Percentiles rank a stretch among this genome's conserved stretches.
These are phyloP conservation scores for Panorpa germanica DNA, from an alignment of 2,888 invertebrate species.

Conservation along the genomic window DNA sequence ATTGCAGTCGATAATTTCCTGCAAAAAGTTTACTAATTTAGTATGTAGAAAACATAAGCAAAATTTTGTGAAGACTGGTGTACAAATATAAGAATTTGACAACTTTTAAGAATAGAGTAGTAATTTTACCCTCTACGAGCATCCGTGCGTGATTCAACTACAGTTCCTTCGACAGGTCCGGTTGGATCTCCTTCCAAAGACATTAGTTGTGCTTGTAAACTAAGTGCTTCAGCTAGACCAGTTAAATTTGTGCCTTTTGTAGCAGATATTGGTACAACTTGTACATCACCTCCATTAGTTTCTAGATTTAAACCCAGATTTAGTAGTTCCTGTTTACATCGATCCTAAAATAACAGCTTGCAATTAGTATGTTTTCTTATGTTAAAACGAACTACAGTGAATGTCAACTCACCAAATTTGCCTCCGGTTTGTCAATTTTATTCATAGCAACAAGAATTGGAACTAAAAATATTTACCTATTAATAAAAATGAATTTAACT, in stretches of 20 bases:
- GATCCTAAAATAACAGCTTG: slow-evolving; percentile 30
- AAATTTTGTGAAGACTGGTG: slow-evolving; percentile 3
- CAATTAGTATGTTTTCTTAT: not conserved
- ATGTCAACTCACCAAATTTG: slow-evolving; percentile 60
- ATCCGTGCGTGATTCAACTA: slow-evolving; percentile 70
- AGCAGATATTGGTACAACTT: slow-evolving; percentile 83
- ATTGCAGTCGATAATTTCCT: slow-evolving; percentile 71
- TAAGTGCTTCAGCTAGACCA: slow-evolving; percentile 63
- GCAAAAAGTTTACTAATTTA: slow-evolving; percentile 8
- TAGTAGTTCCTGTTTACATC: slow-evolving; percentile 53
- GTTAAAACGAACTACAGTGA: slow-evolving; percentile 2
- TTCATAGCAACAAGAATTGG: slow-evolving; percentile 95
- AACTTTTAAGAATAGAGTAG: slow-evolving; percentile 7
- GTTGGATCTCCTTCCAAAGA: slow-evolving; percentile 66
- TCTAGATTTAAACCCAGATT: slow-evolving; percentile 70
- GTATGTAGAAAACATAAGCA: slow-evolving; percentile 3
- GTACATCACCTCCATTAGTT: slow-evolving; percentile 79
- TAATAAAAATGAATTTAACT: slow-evolving; percentile 4
- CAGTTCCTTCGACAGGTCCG: slow-evolving; percentile 74
- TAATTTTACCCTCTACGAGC: slow-evolving; percentile 36
- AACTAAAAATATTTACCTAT: slow-evolving; percentile 26
- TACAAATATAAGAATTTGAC: not conserved
- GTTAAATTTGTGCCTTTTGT: slow-evolving; percentile 62
- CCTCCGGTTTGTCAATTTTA: slow-evolving; percentile 88
- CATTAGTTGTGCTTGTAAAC: slow-evolving; percentile 70